Base-by-base conservation (phyloP, 2,888 invertebrate species). In the Neocrepidodera transversa region DNA sequence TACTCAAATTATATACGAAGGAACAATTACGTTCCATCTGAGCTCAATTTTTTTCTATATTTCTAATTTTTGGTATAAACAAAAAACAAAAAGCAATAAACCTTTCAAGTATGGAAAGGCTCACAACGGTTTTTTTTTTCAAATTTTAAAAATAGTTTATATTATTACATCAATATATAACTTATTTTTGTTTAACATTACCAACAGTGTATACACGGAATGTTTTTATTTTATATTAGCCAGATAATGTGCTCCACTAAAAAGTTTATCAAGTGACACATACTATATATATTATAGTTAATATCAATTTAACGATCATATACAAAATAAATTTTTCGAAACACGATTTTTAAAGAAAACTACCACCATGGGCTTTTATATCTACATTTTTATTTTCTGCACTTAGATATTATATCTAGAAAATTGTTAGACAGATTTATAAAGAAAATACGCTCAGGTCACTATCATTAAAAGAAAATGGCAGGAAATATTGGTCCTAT, bases 151-250 rank as follows among this genome's bases (percentile, higher is more conserved):
- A 80, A 79, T 79, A 79, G 73, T 75, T 74, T 70, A 66, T 69
- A 67, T 69, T 74, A 79, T 79, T 74, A 77, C 77, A 78, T 80
- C 79, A 81, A 80, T 79, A 80, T 80, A 79, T 79, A 79, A 80
- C 79, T 79, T 74, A 80, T 78, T 74, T 76, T 66, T 78, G 75
- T 78, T 77, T 79, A 80, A 79, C 79, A 79, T 80, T 77, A 79
- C 79, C 79, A 80, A 79, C 79, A 80, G 79, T 79, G 78, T 79
- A 79, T 79, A 79, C 79, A 79, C 76, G 79, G 76, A 80, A 79
- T 79, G 78, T 75, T 76, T 43, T 43, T 43, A 5, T 10, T 10
- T 36, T 36, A 2, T 65, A 62, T 71, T 76, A 77, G 78, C 79
- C 78, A 73, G 79, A 80, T 80, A 80, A 80, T 80, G 80, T 80